These are phyloP conservation scores for Sebastes trivittatus DNA, from an alignment of 2,797 vertebrate genomes.

Conservation along the genomic window DNA sequence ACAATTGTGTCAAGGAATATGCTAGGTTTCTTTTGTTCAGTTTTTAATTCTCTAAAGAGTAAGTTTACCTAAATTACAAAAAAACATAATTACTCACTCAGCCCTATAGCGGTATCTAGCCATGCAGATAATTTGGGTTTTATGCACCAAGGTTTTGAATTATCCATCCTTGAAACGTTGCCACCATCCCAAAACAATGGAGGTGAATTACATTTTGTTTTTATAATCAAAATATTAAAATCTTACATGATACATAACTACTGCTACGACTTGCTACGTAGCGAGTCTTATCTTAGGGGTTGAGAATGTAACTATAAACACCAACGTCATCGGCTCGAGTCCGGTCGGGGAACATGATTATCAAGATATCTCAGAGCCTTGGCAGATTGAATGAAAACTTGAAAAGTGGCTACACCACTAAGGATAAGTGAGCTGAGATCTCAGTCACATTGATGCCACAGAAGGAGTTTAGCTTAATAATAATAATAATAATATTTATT, in stretches of 20 bases:
- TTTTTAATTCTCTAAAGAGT: neutral
- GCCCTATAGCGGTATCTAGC: neutral
- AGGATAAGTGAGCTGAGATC: neutral
- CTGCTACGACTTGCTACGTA: rapidly evolving
- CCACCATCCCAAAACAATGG: neutral
- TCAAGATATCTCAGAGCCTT: neutral
- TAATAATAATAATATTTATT: too few relatives aligned
- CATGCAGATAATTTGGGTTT: neutral
- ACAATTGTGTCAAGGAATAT: neutral
- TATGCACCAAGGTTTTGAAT: neutral
- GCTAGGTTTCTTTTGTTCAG: neutral
- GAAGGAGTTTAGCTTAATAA: neutral
- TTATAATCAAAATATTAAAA: neutral
- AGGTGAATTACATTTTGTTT: neutral
- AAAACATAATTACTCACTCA: neutral
- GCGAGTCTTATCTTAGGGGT: neutral
- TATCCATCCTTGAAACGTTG: neutral
- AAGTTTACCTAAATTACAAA: conserved; percentile 7
- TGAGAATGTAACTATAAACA: neutral
- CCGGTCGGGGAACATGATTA: neutral
- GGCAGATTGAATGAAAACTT: neutral
- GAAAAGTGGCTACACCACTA: neutral
- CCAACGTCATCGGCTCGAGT: neutral
- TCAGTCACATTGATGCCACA: neutral
- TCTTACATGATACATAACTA: too few relatives aligned